These are phyloP conservation scores for Coenonympha glycerion DNA, from an alignment of 2,888 invertebrate species.

Conservation along the genomic window DNA sequence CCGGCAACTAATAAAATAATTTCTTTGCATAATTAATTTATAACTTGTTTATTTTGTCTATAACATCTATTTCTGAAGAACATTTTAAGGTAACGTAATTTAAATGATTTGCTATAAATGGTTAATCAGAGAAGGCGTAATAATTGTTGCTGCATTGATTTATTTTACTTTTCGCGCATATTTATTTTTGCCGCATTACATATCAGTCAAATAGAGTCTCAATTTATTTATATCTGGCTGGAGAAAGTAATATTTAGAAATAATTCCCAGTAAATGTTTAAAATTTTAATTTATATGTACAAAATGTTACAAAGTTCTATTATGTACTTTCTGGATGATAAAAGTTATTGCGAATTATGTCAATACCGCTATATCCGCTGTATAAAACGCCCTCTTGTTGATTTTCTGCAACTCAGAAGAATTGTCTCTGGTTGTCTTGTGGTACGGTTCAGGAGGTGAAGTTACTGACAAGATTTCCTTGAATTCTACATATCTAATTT, in stretches of 20 bases:
- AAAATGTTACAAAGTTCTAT: background rate
- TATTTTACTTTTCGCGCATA: conserved; percentile 1
- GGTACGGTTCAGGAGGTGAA: conserved; percentile 54
- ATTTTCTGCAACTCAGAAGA: conserved; percentile 41
- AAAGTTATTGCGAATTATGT: conserved; percentile 30
- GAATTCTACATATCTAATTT: conserved; percentile 46
- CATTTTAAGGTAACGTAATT: background rate
- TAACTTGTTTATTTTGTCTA: background rate
- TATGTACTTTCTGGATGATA: background rate
- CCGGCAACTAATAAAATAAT: background rate
- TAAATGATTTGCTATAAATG: background rate
- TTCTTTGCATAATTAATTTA: background rate
- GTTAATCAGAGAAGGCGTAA: background rate
- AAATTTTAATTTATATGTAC: background rate
- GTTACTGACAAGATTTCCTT: conserved; percentile 53
- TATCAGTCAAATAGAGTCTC: conserved; percentile 3
- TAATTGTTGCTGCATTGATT: background rate
- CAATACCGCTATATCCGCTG: conserved; percentile 57
- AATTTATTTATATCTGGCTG: background rate
- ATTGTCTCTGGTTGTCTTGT: conserved; percentile 58
- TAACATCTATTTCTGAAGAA: background rate
- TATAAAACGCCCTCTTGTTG: conserved; percentile 51
- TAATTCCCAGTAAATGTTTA: background rate
- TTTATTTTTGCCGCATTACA: conserved; percentile 1
- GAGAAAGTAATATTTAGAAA: background rate